Percentiles rank a stretch among this genome's conserved stretches.
Evolutionary conservation across 2,113 vertebrate species (phyloP).

Genomic region (Hippoglossus stenolepis): DNA sequence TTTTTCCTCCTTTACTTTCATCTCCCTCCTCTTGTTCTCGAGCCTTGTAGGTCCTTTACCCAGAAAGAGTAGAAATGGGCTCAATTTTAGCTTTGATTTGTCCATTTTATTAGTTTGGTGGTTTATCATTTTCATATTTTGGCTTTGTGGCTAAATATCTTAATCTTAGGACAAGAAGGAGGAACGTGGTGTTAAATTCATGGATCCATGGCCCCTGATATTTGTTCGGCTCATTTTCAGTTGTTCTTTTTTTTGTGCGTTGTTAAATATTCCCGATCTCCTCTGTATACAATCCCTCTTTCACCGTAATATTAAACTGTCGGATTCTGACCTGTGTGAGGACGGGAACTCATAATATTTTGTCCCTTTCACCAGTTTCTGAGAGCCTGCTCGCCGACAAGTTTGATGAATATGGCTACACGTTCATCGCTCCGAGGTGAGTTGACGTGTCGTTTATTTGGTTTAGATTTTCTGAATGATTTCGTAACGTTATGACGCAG

Average conservation of each 20-base stretch:
- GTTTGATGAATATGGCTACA: slow-evolving; percentile 93
- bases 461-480: neutral
- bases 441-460: slow-evolving; percentile 48
- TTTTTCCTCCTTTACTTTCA: slow-evolving; percentile 49
- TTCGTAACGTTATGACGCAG: neutral
- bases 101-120: neutral
- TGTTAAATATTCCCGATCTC: slow-evolving; percentile 25
- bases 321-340: neutral
- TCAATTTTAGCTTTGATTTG: neutral
- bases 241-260: neutral
- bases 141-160: neutral
- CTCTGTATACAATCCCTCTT: slow-evolving; percentile 17
- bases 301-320: neutral
- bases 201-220: neutral
- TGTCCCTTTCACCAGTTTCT: slow-evolving; percentile 84
- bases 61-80: neutral
- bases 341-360: slow-evolving; percentile 29
- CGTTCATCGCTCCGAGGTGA: slow-evolving; percentile 94
- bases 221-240: neutral
- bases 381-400: slow-evolving; percentile 89
- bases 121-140: too few relatives aligned
- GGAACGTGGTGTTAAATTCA: too few relatives aligned
- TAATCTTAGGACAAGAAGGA: neutral
- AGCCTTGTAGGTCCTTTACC: slow-evolving; percentile 14
- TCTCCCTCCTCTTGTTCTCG: slow-evolving; percentile 47